phyloP scores from a whole-genome alignment of 2,888 invertebrate genomes.

The Cheilosia vulpina region DNA sequence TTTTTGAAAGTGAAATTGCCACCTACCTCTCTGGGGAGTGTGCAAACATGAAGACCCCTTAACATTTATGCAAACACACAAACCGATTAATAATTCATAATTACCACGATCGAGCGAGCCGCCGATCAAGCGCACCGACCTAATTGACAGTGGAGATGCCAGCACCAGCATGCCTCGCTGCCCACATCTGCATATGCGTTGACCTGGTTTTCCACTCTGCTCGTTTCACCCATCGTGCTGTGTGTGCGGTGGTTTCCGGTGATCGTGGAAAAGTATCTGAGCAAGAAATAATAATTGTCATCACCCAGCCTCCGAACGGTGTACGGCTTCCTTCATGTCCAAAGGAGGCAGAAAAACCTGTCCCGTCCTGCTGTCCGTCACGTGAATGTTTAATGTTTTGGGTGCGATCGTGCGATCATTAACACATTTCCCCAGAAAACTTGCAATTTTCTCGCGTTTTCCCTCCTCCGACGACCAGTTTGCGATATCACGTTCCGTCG shows the following conservation, averaged over 20 bases:
- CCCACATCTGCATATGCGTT: slow-evolving; percentile 32
- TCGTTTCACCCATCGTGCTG: slow-evolving; percentile 42
- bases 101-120: slow-evolving; percentile 21
- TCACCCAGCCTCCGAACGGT: slow-evolving; percentile 3
- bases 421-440: slow-evolving; percentile 72
- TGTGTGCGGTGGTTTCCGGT: slow-evolving; percentile 59
- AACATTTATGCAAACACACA: slow-evolving; percentile 20
- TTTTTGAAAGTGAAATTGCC: slow-evolving; percentile 11
- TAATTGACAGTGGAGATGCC: slow-evolving; percentile 62
- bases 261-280: slow-evolving; percentile 40
- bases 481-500: slow-evolving; percentile 13
- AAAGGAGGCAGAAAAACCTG: slow-evolving; percentile 15
- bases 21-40: not conserved
- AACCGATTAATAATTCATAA: slow-evolving; percentile 65
- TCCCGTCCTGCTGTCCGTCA: not conserved
- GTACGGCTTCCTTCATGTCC: slow-evolving; percentile 5
- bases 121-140: slow-evolving; percentile 55
- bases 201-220: slow-evolving; percentile 52
- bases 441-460: slow-evolving; percentile 57
- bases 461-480: not conserved
- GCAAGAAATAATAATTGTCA: slow-evolving; percentile 57
- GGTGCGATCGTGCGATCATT: slow-evolving; percentile 60
- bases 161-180: not conserved
- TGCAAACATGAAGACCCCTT: not conserved
- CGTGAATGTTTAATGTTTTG: slow-evolving; percentile 47